These are phyloP conservation scores for Acronicta aceris DNA, from an alignment of 2,888 invertebrate genomes.

Conservation along the genomic window DNA sequence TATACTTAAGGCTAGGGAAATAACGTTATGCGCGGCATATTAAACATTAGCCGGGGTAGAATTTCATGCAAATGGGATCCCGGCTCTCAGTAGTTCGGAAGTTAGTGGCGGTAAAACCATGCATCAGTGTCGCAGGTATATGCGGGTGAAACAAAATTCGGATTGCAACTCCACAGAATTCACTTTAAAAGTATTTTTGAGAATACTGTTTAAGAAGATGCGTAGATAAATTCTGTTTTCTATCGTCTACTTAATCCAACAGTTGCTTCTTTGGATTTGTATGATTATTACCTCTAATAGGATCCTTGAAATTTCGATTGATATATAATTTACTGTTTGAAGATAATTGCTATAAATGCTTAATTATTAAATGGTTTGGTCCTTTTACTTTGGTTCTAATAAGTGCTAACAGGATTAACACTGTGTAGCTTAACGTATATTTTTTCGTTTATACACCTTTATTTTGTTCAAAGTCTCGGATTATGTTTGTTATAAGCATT, in stretches of 20 bases:
- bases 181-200: conserved; percentile 6
- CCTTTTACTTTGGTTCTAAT: neutral
- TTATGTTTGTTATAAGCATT: conserved; percentile 19
- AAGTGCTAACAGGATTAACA: neutral
- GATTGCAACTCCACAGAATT: conserved; percentile 11
- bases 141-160: conserved; percentile 20
- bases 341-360: too few relatives aligned
- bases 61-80: conserved; percentile 52
- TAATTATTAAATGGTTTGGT: too few relatives aligned
- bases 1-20: conserved; percentile 28
- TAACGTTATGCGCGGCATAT: conserved; percentile 32
- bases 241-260: too few relatives aligned
- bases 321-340: too few relatives aligned
- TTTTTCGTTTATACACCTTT: conserved; percentile 5
- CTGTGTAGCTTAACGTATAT: conserved; percentile 4
- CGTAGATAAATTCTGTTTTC: too few relatives aligned
- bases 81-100: conserved; percentile 44
- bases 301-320: too few relatives aligned
- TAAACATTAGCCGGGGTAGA: conserved; percentile 22
- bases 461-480: conserved; percentile 16
- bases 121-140: conserved; percentile 55
- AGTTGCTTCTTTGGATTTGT: too few relatives aligned
- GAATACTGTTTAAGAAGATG: conserved; percentile 3
- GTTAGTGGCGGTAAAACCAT: conserved; percentile 40
- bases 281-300: too few relatives aligned